Percentiles rank a stretch among this genome's conserved stretches.
Conservation (phyloP, 2,113 vertebrate genomes). For the Eleginops maclovinus region DNA sequence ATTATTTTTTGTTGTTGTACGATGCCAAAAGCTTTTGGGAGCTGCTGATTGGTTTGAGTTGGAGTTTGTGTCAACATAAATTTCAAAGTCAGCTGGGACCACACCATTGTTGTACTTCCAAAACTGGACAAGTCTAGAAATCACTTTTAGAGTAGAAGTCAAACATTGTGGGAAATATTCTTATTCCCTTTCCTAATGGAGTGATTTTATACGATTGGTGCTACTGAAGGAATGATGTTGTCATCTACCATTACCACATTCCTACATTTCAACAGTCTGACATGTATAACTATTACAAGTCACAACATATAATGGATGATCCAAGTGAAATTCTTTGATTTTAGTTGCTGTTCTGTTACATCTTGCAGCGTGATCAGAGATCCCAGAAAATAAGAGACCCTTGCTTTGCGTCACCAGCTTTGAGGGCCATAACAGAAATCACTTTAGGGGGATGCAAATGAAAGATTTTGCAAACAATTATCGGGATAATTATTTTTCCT, state of each 20-base stretch:
- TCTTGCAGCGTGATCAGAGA: slow-evolving; percentile 17
- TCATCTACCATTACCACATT: background rate
- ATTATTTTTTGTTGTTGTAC: slow-evolving; percentile 17
- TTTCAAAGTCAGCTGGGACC: slow-evolving; percentile 6
- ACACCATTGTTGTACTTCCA: background rate
- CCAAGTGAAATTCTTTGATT: background rate
- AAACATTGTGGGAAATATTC: background rate
- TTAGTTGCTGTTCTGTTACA: background rate
- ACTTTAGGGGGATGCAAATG: slow-evolving; percentile 28
- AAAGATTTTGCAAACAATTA: slow-evolving; percentile 29
- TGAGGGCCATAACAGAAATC: slow-evolving; percentile 12
- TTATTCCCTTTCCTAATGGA: background rate
- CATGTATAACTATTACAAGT: background rate
- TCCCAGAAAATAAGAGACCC: background rate
- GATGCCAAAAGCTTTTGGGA: slow-evolving; percentile 41
- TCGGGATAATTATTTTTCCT: slow-evolving; percentile 12
- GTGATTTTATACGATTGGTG: no score
- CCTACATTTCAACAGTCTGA: background rate
- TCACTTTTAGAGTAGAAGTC: slow-evolving; percentile 12
- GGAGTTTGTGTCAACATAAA: slow-evolving; percentile 37
- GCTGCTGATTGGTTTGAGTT: slow-evolving; percentile 33
- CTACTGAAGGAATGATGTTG: background rate
- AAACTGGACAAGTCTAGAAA: background rate
- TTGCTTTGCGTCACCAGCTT: slow-evolving; percentile 7
- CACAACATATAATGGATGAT: slow-evolving; percentile 25